Conservation (phyloP, 2,113 vertebrate species). For the Onychostoma macrolepis region DNA sequence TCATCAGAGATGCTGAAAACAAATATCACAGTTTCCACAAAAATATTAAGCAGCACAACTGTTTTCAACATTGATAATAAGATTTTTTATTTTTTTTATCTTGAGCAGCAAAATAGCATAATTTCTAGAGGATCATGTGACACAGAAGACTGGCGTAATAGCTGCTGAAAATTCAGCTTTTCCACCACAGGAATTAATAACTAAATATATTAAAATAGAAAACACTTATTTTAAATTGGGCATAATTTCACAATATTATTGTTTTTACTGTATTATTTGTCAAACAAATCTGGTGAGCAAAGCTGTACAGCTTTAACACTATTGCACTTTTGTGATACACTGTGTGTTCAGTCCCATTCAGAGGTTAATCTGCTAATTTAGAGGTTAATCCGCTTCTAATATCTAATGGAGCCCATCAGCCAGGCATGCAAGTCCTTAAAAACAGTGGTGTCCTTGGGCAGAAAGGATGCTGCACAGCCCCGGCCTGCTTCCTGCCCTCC, state of each 20-base stretch:
- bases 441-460: slow-evolving; percentile 27
- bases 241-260: background rate
- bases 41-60: background rate
- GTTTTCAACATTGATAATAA: background rate
- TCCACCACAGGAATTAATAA: background rate
- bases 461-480: slow-evolving; percentile 23
- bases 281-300: background rate
- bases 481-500: slow-evolving; percentile 35
- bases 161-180: background rate
- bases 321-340: background rate
- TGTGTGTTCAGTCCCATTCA: background rate
- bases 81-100: too few species aligned
- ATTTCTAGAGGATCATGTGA: background rate
- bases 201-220: background rate
- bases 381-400: background rate
- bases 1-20: background rate
- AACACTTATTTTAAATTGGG: background rate
- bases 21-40: background rate
- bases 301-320: too few species aligned
- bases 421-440: background rate
- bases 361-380: background rate
- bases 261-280: background rate
- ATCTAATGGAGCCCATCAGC: background rate
- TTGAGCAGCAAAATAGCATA: background rate
- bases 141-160: background rate